Percentiles rank a stretch among this genome's conserved stretches.
These are phyloP conservation scores for Paraescarpia echinospica DNA, from an alignment of 1,140 invertebrate genomes.

Conservation along the genomic window DNA sequence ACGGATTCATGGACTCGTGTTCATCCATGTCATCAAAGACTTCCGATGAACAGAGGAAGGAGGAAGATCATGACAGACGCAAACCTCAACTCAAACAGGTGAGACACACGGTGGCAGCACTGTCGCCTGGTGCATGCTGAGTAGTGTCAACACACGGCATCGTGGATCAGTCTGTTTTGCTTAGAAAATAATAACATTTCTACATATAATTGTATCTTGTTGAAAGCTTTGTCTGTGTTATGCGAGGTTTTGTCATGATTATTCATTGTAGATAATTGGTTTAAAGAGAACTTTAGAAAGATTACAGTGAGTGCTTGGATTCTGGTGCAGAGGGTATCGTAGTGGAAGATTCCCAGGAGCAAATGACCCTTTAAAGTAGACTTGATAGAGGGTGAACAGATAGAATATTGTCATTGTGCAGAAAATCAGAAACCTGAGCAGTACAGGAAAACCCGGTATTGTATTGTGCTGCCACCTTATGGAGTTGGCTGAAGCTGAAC, in stretches of 20 bases:
- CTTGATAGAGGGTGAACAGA: background rate
- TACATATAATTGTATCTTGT: background rate
- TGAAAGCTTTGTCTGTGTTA: background rate
- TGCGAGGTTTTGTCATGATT: background rate
- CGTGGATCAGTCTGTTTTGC: no score
- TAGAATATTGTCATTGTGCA: background rate
- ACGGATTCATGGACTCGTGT: background rate
- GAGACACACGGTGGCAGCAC: background rate
- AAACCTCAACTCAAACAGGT: constrained; percentile 7
- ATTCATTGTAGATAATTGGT: background rate
- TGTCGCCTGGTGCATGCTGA: background rate
- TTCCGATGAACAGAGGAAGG: background rate
- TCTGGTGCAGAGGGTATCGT: no score
- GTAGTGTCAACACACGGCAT: no score
- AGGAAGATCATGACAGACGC: background rate
- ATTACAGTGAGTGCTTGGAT: background rate
- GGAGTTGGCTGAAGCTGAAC: background rate
- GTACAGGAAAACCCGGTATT: background rate
- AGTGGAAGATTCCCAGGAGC: no score
- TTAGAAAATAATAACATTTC: no score
- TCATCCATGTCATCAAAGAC: background rate
- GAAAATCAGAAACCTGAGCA: background rate
- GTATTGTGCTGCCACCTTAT: background rate
- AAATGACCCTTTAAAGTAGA: no score
- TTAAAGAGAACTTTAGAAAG: background rate